Evolutionary conservation across 2,888 invertebrate genomes (phyloP), one percentile per base, ranked within the genome.

Genomic region (Lymantria monacha): DNA sequence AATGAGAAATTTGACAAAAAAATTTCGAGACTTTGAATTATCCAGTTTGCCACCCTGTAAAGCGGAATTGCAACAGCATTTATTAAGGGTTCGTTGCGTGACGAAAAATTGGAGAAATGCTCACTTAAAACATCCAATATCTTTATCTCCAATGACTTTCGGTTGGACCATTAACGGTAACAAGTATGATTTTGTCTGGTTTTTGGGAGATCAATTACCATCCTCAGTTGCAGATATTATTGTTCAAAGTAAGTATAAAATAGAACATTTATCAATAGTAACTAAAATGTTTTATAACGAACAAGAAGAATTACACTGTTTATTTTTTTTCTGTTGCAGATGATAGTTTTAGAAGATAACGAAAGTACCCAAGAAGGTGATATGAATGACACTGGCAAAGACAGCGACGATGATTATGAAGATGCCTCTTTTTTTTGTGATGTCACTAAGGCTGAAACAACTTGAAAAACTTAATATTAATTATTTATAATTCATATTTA

Each of bases 151-250:
- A n/a, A n/a, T n/a, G n/a, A n/a, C n/a, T n/a, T n/a, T n/a, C n/a
- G n/a, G n/a, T n/a, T n/a, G n/a, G n/a, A n/a, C n/a, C n/a, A n/a
- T n/a, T n/a, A n/a, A n/a, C n/a, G n/a, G n/a, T n/a, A n/a, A n/a
- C n/a, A n/a, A n/a, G n/a, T n/a, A n/a, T n/a, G n/a, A n/a, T n/a
- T n/a, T n/a, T n/a, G n/a, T n/a, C n/a, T n/a, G n/a, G n/a, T n/a
- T n/a, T n/a, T n/a, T n/a, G n/a, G n/a, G n/a, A n/a, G n/a, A n/a
- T n/a, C 55, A 57, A 53, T 56, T 53, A 44, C 55, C 59, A 50
- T 52, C 50, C 7, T 55, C 40, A 42, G 50, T 55, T 58, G 53
- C 55, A 7, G 46, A 55, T 45, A 55, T 55, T 51, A 57, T 54
- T 53, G 11, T 54, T 49, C 36, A 53, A 53, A 42, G 49, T 53